Percentiles rank a stretch among this genome's conserved stretches.
Conservation (phyloP, 64 coral and sea anemone genomes). For the Montipora efflorescens region DNA sequence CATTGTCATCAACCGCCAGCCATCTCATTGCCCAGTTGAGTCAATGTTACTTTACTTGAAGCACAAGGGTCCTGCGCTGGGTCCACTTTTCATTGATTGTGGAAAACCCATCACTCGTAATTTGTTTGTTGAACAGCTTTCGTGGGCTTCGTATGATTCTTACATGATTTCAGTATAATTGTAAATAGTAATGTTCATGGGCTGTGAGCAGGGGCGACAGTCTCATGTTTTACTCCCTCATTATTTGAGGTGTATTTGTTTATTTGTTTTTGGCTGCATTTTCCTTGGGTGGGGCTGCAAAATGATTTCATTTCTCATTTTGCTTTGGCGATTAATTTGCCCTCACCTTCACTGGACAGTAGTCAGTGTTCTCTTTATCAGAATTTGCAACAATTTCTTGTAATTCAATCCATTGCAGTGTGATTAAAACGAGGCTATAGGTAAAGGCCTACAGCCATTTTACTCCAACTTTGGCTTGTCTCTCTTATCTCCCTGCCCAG, state of each 20-base stretch:
- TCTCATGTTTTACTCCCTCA: not conserved
- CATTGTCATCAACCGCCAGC: slow-evolving; percentile 15
- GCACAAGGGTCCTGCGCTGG: not conserved
- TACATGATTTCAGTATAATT: not conserved
- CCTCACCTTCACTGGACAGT: not conserved
- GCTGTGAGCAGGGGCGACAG: not conserved
- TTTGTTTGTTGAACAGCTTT: slow-evolving; percentile 15
- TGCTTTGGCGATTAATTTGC: not conserved
- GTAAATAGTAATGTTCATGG: not conserved
- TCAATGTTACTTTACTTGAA: slow-evolving; percentile 18
- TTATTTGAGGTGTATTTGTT: not conserved
- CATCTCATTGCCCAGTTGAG: slow-evolving; percentile 13
- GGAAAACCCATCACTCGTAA: slow-evolving; percentile 30
- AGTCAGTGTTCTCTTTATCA: not conserved
- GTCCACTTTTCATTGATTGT: slow-evolving; percentile 35
- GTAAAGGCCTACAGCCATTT: not conserved
- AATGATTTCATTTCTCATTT: not conserved
- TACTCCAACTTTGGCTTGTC: not conserved
- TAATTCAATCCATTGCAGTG: no score
- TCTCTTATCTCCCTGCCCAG: not conserved
- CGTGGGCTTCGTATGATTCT: not conserved
- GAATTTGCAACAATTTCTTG: no score
- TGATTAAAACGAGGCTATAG: no score
- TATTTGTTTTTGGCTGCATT: not conserved
- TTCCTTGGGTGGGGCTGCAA: not conserved